A percentile compares a stretch with the other conserved stretches of the same genome.
phyloP scores from a whole-genome alignment of 2,888 invertebrate genomes.

The Selenia dentaria region DNA sequence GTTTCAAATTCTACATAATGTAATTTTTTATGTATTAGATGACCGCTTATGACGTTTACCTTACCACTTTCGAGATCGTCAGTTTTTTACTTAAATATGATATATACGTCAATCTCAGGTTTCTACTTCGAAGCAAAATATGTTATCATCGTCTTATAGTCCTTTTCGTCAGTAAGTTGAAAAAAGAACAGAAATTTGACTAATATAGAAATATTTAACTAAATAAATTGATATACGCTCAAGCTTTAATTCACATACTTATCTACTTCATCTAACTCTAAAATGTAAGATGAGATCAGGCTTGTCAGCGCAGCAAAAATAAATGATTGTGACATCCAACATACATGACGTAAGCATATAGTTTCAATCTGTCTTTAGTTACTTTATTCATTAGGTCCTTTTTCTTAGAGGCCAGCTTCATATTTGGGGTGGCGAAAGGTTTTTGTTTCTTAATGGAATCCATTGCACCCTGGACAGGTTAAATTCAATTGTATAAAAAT shows the following conservation, averaged over 20 bases:
- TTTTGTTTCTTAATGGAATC: neutral
- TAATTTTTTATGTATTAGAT: no score
- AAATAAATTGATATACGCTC: no score
- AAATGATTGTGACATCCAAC: neutral
- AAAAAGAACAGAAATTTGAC: no score
- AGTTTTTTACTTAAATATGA: no score
- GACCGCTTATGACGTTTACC: no score
- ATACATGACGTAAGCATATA: neutral
- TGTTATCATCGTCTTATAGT: no score
- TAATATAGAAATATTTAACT: no score
- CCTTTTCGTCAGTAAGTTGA: no score
- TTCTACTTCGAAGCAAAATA: no score
- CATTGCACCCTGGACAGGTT: neutral
- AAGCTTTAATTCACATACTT: neutral
- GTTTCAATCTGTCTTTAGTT: neutral
- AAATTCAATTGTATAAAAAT: neutral
- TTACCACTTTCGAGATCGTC: no score
- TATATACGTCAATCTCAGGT: no score
- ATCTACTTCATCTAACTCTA: neutral
- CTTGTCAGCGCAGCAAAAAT: neutral
- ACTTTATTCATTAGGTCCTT: neutral
- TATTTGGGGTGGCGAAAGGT: neutral
- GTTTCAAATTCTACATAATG: no score
- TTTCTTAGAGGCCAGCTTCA: neutral
- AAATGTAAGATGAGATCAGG: neutral